Evolutionary conservation across 1,140 invertebrate genomes (phyloP), one percentile per base, ranked within the genome.

Genomic region (Chionoecetes opilio): DNA sequence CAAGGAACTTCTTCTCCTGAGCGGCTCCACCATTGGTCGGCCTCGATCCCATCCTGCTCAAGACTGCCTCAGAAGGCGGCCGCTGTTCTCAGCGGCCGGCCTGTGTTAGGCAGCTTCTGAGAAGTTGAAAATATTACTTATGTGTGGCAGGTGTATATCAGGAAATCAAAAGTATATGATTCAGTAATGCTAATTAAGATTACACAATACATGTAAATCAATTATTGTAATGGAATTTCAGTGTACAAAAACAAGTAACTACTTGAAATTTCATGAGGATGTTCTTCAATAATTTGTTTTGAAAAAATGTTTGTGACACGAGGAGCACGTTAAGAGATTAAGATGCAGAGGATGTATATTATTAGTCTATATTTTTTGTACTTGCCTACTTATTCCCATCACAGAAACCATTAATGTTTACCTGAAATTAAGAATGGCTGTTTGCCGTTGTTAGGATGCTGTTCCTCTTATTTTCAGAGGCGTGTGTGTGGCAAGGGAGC

Each of bases 381-480:
- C 32, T 89, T 75, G 17, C 90, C 37, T 84, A 34, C 86, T 91
- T 89, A 82, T 75, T 46, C 63, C 41, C 41, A 89, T 34, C 17
- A 37, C 17, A 88, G 85, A 85, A 46, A 94, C 32, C 53, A 89
- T 82, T 86, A 90, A 3, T 94, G 35, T 87, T 90, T 82, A 38
- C 87, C 87, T 87, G 91, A 94, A 91, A 93, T 85, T n/a, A 32
- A 90, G 6, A 94, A 94, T 89, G 86, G 93, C 41, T 21, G 14
- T 75, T 26, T 91, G 93, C 88, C 93, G 87, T 94, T 90, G 82
- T 89, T 90, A 90, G 35, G 63, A 37, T 82, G 37, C 34, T 90
- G 89, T 91, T 89, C 93, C 93, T 94, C 63, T 94, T 35, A 94
- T 94, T 94, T 94, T 94, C 87, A 94, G 93, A 91, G 93, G 93